Percentiles rank a stretch among this genome's conserved stretches.
Evolutionary conservation across 2,888 invertebrate species (phyloP).

Genomic region (Drosophila eohydei): DNA sequence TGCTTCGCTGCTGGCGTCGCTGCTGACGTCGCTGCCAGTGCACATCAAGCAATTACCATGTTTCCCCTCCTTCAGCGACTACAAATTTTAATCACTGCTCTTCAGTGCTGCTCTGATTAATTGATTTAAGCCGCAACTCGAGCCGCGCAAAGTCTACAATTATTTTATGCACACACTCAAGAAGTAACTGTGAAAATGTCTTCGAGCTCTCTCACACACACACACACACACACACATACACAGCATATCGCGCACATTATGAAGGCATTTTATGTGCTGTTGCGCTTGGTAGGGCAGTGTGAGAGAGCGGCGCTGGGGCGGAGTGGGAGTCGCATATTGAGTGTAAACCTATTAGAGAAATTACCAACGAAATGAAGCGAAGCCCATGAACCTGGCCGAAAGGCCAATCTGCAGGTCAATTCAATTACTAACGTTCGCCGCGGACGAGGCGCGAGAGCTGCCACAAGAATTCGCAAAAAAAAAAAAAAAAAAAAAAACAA

Average conservation of each 20-base stretch:
- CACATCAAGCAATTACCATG: constrained; percentile 52
- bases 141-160: constrained; percentile 11
- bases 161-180: constrained; percentile 20
- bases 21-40: constrained; percentile 38
- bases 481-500: too few relatives aligned
- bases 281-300: not conserved
- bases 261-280: constrained; percentile 43
- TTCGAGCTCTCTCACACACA: constrained; percentile 10
- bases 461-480: not conserved
- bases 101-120: constrained; percentile 26
- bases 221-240: constrained; percentile 25
- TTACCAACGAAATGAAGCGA: constrained; percentile 74
- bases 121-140: constrained; percentile 37
- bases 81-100: constrained; percentile 13
- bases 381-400: constrained; percentile 37
- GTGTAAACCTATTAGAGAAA: constrained; percentile 80
- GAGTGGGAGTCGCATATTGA: constrained; percentile 57
- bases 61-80: not conserved
- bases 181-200: constrained; percentile 22
- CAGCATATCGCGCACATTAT: constrained; percentile 31
- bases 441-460: constrained; percentile 26
- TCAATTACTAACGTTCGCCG: constrained; percentile 56
- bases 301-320: not conserved
- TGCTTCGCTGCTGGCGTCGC: constrained; percentile 42
- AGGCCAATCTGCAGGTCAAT: constrained; percentile 63